Base-by-base conservation (phyloP, 1,140 invertebrate species). In the Drosophila auraria region DNA sequence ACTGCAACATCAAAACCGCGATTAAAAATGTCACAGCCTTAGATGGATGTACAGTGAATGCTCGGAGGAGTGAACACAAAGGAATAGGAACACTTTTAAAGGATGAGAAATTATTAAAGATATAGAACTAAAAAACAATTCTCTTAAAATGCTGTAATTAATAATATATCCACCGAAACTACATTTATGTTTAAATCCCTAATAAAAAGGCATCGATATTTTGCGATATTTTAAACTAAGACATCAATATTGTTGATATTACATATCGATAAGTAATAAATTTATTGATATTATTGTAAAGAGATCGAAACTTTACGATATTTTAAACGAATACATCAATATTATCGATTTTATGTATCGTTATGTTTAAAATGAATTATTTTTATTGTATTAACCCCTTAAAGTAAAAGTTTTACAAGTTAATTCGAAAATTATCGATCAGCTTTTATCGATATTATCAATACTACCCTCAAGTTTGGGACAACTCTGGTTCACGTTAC, bases 21-120 rank as follows among this genome's bases (percentile, higher is more conserved):
- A 89, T 89, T 89, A 89, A 90, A 90, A 89, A 36, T 90, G 86
- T 89, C 84, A 68, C 84, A 76, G 86, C 81, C 84, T 69, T 81
- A 89, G 84, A 89, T 87, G 84, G 81, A 25, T 56, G 15, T 47
- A 50, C 27, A 40, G 12, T 56, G 33, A 40, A 6, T 9, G 53
- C 20, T 23, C 7, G 0, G 7, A 5, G 15, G 33, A 38, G 20
- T 23, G 17, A 23, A 56, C 3, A 54, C 9, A 2, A 9, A 6
- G 15, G 5, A n/a, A 4, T 1, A 7, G 4, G 4, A 30, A n/a
- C 1, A 3, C 0, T n/a, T 51, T 11, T 0, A 27, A n/a, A 25
- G 11, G 23, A 27, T n/a, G 20, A 3, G 7, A 15, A 9, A n/a
- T 0, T 1, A 2, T 8, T 5, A 17, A 3, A 14, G 8, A 7